Conservation (phyloP, 2,888 invertebrate species). For the Eupithecia tripunctaria region DNA sequence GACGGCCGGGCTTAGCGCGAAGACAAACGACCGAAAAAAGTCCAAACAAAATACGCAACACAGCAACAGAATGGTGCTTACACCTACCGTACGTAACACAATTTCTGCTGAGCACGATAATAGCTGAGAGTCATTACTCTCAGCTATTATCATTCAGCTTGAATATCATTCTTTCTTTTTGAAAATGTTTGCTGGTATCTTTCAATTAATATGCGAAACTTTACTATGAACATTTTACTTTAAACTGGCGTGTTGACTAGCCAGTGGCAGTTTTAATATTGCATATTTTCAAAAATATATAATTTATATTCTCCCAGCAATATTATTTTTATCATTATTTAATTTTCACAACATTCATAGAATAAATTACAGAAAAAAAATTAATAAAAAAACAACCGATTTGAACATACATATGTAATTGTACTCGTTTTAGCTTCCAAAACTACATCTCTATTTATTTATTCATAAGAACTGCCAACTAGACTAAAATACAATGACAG, state of each 20-base stretch:
- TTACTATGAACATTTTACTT: background rate
- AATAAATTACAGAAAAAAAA: background rate
- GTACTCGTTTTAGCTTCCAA: background rate
- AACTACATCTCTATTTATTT: too few relatives aligned
- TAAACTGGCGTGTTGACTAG: background rate
- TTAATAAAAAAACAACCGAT: background rate
- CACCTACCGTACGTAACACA: constrained; percentile 18
- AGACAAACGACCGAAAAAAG: constrained; percentile 65
- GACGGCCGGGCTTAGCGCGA: constrained; percentile 55
- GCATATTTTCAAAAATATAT: background rate
- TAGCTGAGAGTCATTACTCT: constrained; percentile 15
- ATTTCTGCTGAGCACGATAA: constrained; percentile 27
- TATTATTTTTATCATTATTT: background rate
- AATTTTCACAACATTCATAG: background rate
- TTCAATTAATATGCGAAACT: constrained; percentile 8
- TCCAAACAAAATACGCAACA: constrained; percentile 40
- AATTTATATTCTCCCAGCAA: background rate
- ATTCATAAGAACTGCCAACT: too few relatives aligned
- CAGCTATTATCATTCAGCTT: too few relatives aligned
- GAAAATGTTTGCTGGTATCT: background rate
- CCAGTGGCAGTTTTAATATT: background rate
- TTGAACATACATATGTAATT: background rate
- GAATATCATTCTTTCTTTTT: constrained; percentile 21
- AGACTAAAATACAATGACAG: too few relatives aligned
- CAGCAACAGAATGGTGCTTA: constrained; percentile 30